Evolutionary conservation across 2,888 invertebrate genomes (phyloP).

Genomic region (Lypha dubia): DNA sequence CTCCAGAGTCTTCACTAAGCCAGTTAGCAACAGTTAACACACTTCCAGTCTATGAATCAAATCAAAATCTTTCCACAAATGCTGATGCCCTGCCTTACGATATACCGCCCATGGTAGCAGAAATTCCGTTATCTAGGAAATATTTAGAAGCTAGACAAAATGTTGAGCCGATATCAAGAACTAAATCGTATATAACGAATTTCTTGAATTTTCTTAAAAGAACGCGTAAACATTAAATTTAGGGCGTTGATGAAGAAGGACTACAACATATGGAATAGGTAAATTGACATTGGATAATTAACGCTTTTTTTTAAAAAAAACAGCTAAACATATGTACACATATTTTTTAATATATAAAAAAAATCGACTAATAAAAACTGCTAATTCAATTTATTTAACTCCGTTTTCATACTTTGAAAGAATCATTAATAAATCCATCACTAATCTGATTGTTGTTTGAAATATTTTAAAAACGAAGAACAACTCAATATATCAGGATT

Average conservation of each 20-base stretch:
- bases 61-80: background rate
- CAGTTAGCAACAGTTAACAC: background rate
- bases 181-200: conserved; percentile 70
- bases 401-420: background rate
- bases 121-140: conserved; percentile 65
- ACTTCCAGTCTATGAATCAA: conserved; percentile 1
- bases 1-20: background rate
- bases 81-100: background rate
- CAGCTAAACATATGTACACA: no score
- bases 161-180: conserved; percentile 41
- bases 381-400: conserved; percentile 20
- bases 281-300: no score
- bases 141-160: conserved; percentile 60
- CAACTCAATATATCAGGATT: no score
- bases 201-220: conserved; percentile 69
- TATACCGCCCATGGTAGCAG: conserved; percentile 46
- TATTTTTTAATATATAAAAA: conserved; percentile 9
- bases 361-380: conserved; percentile 58
- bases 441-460: no score
- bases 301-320: background rate
- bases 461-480: no score
- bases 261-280: background rate
- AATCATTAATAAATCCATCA: no score
- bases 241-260: background rate
- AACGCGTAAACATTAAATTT: conserved; percentile 59